Percentiles rank a stretch among this genome's conserved stretches.
Evolutionary conservation across 2,888 invertebrate genomes (phyloP).

Genomic region (Brachyopa scutellaris): DNA sequence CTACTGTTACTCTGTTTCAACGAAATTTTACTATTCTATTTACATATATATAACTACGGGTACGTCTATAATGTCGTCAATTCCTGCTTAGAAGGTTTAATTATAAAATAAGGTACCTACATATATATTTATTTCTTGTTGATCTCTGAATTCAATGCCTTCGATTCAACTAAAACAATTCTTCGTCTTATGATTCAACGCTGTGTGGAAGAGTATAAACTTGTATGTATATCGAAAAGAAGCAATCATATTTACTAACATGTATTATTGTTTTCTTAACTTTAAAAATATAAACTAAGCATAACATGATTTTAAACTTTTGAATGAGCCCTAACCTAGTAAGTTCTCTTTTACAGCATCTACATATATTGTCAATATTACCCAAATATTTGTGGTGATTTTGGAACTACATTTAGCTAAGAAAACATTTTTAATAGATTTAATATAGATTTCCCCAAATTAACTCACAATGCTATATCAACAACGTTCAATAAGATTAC

Average conservation of each 20-base stretch:
- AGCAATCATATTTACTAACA: conserved; percentile 65
- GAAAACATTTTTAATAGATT: too few species aligned
- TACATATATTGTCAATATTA: too few species aligned
- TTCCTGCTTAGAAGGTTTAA: conserved; percentile 48
- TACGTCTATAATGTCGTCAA: conserved; percentile 4
- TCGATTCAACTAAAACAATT: conserved; percentile 48
- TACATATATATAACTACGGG: conserved; percentile 23
- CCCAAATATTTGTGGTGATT: too few species aligned
- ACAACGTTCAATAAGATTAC: neutral
- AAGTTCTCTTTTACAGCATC: too few species aligned
- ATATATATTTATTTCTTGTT: conserved; percentile 40
- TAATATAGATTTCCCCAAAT: neutral
- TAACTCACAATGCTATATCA: neutral
- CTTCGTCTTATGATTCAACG: conserved; percentile 67
- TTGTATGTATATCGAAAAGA: conserved; percentile 50
- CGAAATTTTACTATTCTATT: conserved; percentile 45
- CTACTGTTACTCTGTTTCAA: conserved; percentile 61
- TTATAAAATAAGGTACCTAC: neutral
- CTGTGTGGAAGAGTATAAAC: conserved; percentile 48
- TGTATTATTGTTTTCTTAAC: conserved; percentile 49
- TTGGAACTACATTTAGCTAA: too few species aligned
- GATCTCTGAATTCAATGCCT: conserved; percentile 65
- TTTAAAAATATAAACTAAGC: conserved; percentile 55
- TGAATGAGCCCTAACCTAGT: too few species aligned
- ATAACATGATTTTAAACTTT: neutral